phyloP scores from a whole-genome alignment of 1,140 invertebrate genomes.

The Pseudomyrmex dendroicus region DNA sequence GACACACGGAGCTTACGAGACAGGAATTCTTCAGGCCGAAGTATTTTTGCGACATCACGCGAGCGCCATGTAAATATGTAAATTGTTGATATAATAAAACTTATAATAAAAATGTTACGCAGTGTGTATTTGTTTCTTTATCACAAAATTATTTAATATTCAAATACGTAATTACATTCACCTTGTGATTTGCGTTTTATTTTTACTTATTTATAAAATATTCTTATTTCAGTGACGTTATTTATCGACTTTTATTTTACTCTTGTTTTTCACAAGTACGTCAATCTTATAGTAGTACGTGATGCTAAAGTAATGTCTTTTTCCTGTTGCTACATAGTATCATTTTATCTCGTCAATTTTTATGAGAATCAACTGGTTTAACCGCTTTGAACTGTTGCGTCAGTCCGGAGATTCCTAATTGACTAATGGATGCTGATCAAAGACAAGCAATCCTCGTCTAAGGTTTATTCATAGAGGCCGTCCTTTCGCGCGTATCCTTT shows the following conservation, averaged over 20 bases:
- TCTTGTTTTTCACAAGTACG: too few relatives aligned
- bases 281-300: neutral
- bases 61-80: constrained; percentile 4
- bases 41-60: constrained; percentile 77
- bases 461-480: neutral
- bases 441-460: neutral
- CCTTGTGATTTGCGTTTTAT: neutral
- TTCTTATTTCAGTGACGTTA: neutral
- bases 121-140: neutral
- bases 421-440: neutral
- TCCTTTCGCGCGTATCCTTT: neutral
- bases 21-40: constrained; percentile 85
- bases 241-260: too few relatives aligned
- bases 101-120: neutral
- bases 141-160: neutral
- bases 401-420: constrained; percentile 5
- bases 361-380: constrained; percentile 5
- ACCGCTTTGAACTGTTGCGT: neutral
- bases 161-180: neutral
- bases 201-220: neutral
- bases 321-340: neutral
- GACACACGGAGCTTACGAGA: constrained; percentile 89
- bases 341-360: neutral
- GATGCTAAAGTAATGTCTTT: neutral
- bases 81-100: constrained; percentile 16